phyloP scores from a whole-genome alignment of 2,888 invertebrate genomes.

The Polymixis flavicincta region DNA sequence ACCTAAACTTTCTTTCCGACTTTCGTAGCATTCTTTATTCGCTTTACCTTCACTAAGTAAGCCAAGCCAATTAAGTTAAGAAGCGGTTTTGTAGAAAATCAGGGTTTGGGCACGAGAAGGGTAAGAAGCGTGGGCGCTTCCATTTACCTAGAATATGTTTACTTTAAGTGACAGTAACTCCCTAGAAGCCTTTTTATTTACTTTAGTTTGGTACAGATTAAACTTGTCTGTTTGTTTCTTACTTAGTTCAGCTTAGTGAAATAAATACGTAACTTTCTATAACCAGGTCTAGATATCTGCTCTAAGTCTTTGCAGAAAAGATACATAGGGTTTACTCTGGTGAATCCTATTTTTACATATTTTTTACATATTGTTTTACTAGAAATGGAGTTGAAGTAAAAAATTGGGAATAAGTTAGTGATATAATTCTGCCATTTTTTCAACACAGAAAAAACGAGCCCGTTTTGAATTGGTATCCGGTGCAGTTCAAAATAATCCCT shows the following conservation, averaged over 20 bases:
- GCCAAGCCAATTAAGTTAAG: constrained; percentile 36
- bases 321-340: background rate
- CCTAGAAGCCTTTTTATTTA: constrained; percentile 28
- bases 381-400: background rate
- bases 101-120: constrained; percentile 34
- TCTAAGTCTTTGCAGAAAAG: constrained; percentile 1
- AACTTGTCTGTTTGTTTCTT: constrained; percentile 1
- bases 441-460: background rate
- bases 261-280: constrained; percentile 21
- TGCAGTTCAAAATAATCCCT: constrained; percentile 7
- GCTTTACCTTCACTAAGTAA: constrained; percentile 27
- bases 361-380: too few relatives aligned
- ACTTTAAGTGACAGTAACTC: constrained; percentile 48
- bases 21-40: constrained; percentile 11
- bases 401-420: background rate
- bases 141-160: constrained; percentile 39
- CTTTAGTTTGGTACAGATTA: constrained; percentile 20
- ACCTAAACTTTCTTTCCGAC: background rate
- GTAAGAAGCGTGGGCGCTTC: constrained; percentile 18
- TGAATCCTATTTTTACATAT: background rate
- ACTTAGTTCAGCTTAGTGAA: constrained; percentile 25
- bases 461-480: background rate
- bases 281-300: background rate
- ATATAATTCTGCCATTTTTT: background rate
- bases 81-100: constrained; percentile 13